Evolutionary conservation across 2,113 vertebrate species (phyloP), one percentile per base, ranked within the genome.

Genomic region (Bufo bufo): DNA sequence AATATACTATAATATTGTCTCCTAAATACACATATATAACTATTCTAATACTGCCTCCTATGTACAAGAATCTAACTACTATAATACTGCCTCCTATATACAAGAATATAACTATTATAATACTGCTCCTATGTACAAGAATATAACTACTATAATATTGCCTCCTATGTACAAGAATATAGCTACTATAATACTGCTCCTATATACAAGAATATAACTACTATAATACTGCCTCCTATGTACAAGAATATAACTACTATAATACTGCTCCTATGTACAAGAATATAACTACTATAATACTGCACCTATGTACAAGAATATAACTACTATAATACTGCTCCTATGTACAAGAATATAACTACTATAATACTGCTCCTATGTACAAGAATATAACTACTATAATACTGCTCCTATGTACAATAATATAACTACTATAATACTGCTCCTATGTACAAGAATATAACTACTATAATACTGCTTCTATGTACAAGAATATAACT

Each of bases 321-420:
- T 43, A 71, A 71, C 66, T 71, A 43, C 66, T 71, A 33, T 43
- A 71, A 71, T 71, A 71, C 66, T 71, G 65, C 66, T 1, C 66
- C 66, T 71, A 71, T 33, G 8, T 43, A 71, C 66, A 71, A 14
- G 23, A 71, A 43, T 71, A 71, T 71, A 71, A 71, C 66, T 71
- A 43, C 33, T 71, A 71, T 43, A 71, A 61, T 61, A 69, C 65
- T 69, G 65, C 65, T 23, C 65, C 65, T 69, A 69, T 69, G 7
- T 69, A 69, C 65, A 69, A 23, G 65, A 23, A 69, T 69, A 69
- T 69, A 69, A 69, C 65, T 69, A 69, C 65, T 69, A 69, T 69
- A 69, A 69, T 69, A 69, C 65, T 33, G 65, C 9, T 11, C 11
- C 33, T 33, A 33, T 33, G 33, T 33, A 33, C 33, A 33, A 33